Evolutionary conservation across 2,797 vertebrate genomes (phyloP), one percentile per base, ranked within the genome.

Genomic region (Tauraco hartlaubi): DNA sequence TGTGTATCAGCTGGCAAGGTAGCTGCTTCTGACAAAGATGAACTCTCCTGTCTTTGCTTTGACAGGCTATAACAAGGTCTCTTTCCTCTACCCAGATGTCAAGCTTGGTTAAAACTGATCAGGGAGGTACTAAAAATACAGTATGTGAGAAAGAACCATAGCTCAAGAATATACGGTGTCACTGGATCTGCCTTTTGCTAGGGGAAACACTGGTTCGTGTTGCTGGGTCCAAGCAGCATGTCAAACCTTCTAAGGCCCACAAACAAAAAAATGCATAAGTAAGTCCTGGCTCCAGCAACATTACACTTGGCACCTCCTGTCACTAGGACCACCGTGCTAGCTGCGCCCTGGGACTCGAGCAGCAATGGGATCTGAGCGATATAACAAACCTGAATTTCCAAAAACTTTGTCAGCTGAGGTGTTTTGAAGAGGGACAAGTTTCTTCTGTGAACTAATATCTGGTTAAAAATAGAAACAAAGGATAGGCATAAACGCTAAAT

Each of bases 171-270:
- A 6, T 8, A 2, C 0, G 1, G 33, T 12, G 12, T 41, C 55
- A 17, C 49, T 46, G 71, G 17, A 25, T 39, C 12, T 22, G 0
- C n/a, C 16, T 67, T 71, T n/a, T 29, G 23, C 35, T 10, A 10
- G 52, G 29, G 61, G 37, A 66, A 49, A 14, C 15, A 2, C 4
- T 0, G 1, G 16, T 20, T 58, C n/a, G 5, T 1, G 0, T 25
- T 31, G 28, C 44, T 81, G 48, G 44, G 29, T 63, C 35, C 21
- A 8, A 48, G 48, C 61, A 86, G 55, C 23, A 4, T 5, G n/a
- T 26, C 69, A 54, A 35, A 37, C 37, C 25, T 22, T 12, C 33
- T 7, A n/a, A 66, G 48, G 13, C 44, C 31, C 31, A 12, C 18
- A 31, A 17, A 44, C 12, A 28, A 44, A 28, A 56, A 4, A 18